Evolutionary conservation across 2,797 vertebrate genomes (phyloP), one percentile per base, ranked within the genome.

Genomic region (Nannoperca australis): DNA sequence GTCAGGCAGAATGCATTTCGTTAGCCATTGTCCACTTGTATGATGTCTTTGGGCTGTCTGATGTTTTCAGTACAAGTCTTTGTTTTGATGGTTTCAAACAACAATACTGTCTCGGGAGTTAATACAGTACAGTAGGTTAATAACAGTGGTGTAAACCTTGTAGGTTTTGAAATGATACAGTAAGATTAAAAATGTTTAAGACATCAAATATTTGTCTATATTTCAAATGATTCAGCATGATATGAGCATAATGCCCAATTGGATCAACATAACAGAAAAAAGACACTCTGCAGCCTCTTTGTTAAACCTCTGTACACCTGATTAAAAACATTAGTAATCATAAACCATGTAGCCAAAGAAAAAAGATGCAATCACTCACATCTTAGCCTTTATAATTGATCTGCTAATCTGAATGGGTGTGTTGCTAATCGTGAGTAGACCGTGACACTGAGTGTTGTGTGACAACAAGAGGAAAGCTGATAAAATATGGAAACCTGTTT

Each of bases 1-100:
- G 73, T 70, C 81, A 66, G 68, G 76, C 78, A 81, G 76, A 79
- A 79, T 63, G 36, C 38, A 22, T 82, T 69, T 67, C 51, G 61
- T n/a, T 34, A 44, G 71, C 71, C 53, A 9, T 62, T 4, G 2
- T 76, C 54, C 61, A 66, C 56, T 84, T 68, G 34, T 73, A 30
- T 84, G 51, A 56, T 65, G n/a, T 73, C 34, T 78, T 54, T n/a
- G 8, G 73, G 32, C 56, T 53, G n/a, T 58, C 44, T 44, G 15
- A n/a, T 50, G 61, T 77, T 79, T 56, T 68, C 47, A 79, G 30
- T 45, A 10, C 38, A 47, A 50, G 49, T 66, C 55, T 47, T 56
- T 56, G 73, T 65, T 60, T 63, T 72, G 71, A 64, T 79, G 17
- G 12, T 59, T 71, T 73, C 30, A 24, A 67, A 34, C 50, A 78